These are phyloP conservation scores for Ganaspis brasiliensis DNA, from an alignment of 2,888 invertebrate species.

Conservation along the genomic window DNA sequence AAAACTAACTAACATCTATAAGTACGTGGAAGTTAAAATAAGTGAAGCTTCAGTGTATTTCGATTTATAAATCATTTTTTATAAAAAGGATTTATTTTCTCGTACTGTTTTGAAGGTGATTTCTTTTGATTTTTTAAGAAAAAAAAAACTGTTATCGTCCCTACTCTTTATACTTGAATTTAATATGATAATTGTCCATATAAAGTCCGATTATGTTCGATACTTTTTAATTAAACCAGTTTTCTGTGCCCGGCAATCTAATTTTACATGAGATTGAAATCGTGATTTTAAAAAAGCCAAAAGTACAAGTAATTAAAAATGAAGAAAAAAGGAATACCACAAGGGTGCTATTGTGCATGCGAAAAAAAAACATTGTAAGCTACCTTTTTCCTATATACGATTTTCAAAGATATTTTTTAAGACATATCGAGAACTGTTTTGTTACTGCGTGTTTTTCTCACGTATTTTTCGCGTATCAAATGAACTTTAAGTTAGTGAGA, in stretches of 20 bases:
- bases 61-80: too few relatives aligned
- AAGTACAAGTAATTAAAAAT: conserved; percentile 69
- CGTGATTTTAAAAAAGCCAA: conserved; percentile 66
- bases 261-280: conserved; percentile 51
- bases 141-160: conserved; percentile 71
- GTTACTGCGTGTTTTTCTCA: conserved; percentile 56
- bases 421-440: conserved; percentile 66
- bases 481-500: conserved; percentile 41
- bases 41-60: too few relatives aligned
- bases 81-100: too few relatives aligned
- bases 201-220: conserved; percentile 59
- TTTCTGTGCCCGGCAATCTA: conserved; percentile 63
- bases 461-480: conserved; percentile 54
- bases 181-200: conserved; percentile 68
- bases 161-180: conserved; percentile 71
- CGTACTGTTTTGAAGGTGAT: too few relatives aligned
- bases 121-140: conserved; percentile 60
- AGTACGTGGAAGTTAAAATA: too few relatives aligned
- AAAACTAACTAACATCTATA: too few relatives aligned
- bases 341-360: conserved; percentile 63
- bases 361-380: conserved; percentile 50
- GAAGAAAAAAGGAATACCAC: too few relatives aligned
- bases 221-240: conserved; percentile 64
- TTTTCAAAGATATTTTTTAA: conserved; percentile 61
- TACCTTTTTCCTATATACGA: conserved; percentile 34